Percentiles rank a stretch among this genome's conserved stretches.
Evolutionary conservation across 1,140 invertebrate species (phyloP).

Genomic region (Ceratitis capitata): DNA sequence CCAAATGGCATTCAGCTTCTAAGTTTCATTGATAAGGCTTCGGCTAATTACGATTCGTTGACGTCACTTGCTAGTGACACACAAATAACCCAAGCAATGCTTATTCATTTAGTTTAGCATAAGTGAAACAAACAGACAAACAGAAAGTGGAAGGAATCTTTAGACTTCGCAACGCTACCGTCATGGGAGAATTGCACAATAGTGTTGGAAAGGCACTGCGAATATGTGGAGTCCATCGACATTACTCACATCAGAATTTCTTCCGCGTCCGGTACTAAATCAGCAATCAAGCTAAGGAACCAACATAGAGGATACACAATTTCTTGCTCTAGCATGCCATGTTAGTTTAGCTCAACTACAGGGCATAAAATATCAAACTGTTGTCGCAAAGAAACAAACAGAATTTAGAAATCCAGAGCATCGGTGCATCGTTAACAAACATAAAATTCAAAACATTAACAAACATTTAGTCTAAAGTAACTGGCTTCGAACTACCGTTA

Average conservation of each 20-base stretch:
- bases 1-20: no score
- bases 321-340: neutral
- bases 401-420: neutral
- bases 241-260: neutral
- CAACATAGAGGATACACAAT: neutral
- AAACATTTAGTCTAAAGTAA: neutral
- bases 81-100: neutral
- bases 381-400: neutral
- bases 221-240: neutral
- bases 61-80: no score
- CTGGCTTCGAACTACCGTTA: constrained; percentile 1
- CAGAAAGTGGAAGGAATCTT: neutral
- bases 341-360: neutral
- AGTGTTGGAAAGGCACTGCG: neutral
- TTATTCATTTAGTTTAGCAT: neutral
- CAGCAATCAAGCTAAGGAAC: neutral
- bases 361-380: neutral
- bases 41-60: no score
- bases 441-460: neutral
- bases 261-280: no score
- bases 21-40: no score
- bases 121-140: neutral
- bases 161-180: neutral
- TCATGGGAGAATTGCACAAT: neutral
- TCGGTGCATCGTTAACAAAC: neutral